Conservation (phyloP, 92 coral and sea anemone species). For the Parazoanthus darwini region DNA sequence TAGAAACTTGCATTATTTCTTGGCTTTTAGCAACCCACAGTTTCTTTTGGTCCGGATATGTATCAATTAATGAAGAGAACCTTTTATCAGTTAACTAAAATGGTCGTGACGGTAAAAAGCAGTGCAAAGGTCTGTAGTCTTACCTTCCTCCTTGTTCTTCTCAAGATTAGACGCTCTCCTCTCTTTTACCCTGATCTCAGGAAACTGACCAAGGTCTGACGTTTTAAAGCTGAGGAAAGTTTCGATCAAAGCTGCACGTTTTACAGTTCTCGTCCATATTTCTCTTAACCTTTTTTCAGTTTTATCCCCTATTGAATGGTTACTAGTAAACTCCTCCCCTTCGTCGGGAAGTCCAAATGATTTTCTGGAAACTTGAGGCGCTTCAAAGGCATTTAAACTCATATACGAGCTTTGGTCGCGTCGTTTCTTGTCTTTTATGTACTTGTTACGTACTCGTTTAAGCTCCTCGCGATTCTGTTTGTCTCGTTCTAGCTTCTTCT, state of each 20-base stretch:
- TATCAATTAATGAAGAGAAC: no score
- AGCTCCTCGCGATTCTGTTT: conserved; percentile 82
- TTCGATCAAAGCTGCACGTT: conserved; percentile 69
- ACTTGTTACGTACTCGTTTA: conserved; percentile 75
- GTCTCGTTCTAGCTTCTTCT: conserved; percentile 69
- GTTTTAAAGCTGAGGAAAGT: conserved; percentile 50
- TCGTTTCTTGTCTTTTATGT: conserved; percentile 67
- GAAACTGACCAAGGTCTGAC: conserved; percentile 41
- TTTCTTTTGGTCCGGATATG: no score
- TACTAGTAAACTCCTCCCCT: conserved; percentile 72
- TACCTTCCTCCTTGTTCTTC: neutral
- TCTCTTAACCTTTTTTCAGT: conserved; percentile 62
- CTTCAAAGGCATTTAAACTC: conserved; percentile 75
- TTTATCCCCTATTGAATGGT: conserved; percentile 51
- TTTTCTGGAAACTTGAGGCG: conserved; percentile 84
- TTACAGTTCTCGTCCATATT: conserved; percentile 73
- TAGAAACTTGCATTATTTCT: no score
- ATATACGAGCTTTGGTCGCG: conserved; percentile 66
- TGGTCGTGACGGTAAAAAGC: no score
- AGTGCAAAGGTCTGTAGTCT: neutral
- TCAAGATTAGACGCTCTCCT: neutral
- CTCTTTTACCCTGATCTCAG: conserved; percentile 64
- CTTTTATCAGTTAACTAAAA: no score
- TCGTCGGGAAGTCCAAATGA: conserved; percentile 94
- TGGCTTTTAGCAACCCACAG: no score